Base-by-base conservation (phyloP, 2,113 vertebrate species). In the Tichodroma muraria region DNA sequence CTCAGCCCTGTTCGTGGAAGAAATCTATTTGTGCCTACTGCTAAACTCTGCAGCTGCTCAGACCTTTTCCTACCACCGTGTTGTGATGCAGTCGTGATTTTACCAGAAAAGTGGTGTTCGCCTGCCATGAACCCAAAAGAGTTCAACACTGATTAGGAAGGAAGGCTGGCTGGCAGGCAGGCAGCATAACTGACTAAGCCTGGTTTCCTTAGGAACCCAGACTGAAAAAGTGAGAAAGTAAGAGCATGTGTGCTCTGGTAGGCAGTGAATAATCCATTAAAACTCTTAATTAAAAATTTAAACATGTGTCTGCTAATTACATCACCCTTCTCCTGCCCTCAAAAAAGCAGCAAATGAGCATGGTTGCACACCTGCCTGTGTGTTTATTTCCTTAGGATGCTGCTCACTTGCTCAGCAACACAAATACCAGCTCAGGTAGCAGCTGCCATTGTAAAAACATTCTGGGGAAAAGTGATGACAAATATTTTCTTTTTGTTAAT, bases 241-340 rank as follows among this genome's bases (percentile, higher is more conserved):
- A 79, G 86, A 96, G 93, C 88, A 78, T 92, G 92, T 96, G 95
- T 93, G 52, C 86, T 93, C 94, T 91, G 79, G 80, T 94, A 95
- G 93, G 92, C 96, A 94, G 93, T 92, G 94, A 96, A 93, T 90
- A 96, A 95, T 93, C 96, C 88, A 96, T 95, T 96, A 95, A 93
- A 90, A 95, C 77, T 94, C 96, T 95, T 96, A 95, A 96, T 96
- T 96, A 96, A 97, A 96, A 97, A 95, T 94, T 88, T 93, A 95
- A 95, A 95, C 94, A 88, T 95, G 96, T 95, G 92, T 81, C 92
- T 96, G 92, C 93, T 97, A 95, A 95, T 96, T 97, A 96, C 95
- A 95, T 85, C 94, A 94, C 93, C 88, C 88, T 86, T 84, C 52
- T 94, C 80, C 40, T 93, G 88, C 85, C 90, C 90, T 95, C 85